Evolutionary conservation across 2,888 invertebrate species (phyloP), one percentile per base, ranked within the genome.

Genomic region (Nephrocerus scutellatus): DNA sequence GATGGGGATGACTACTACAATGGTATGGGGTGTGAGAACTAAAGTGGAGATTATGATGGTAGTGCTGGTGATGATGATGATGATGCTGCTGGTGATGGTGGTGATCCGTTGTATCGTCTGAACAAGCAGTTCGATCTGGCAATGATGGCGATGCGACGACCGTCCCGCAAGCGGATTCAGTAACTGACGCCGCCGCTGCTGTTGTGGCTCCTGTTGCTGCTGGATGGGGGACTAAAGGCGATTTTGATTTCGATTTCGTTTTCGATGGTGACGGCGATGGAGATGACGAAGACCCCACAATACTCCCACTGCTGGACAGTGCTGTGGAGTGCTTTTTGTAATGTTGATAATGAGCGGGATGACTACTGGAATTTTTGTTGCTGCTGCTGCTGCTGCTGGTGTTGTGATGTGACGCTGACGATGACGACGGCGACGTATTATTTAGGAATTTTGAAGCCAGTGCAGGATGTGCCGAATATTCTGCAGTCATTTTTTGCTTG

Each of bases 391-490:
- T 22, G 39, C 20, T 22, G 24, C 15, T 13, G 36, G 8, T 36
- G 40, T 54, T 44, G 56, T 57, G 46, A 61, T 59, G 15, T 59
- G 59, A 50, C 57, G 53, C 50, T 59, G 57, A 37, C 37, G 36
- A 31, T 36, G 42, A 41, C 33, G 36, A 29, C 44, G 36, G 39
- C 36, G 38, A n/a, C n/a, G n/a, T 46, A 31, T 46, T 46, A 44
- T 46, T 43, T 33, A 54, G 42, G 48, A 60, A 59, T 51, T 62
- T 60, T 51, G 56, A 54, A 48, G 63, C 60, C 57, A 61, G 55
- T 52, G 61, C 60, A 52, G 62, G 63, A 60, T 63, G 63, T 47
- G 64, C 59, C 42, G 64, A 63, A 46, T 59, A 63, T 51, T 56
- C 57, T 36, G 50, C 51, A 35, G 61, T 55, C 62, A 62, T 62